Evolutionary conservation across 2,888 invertebrate genomes (phyloP).

Genomic region (Agriotes lineatus): DNA sequence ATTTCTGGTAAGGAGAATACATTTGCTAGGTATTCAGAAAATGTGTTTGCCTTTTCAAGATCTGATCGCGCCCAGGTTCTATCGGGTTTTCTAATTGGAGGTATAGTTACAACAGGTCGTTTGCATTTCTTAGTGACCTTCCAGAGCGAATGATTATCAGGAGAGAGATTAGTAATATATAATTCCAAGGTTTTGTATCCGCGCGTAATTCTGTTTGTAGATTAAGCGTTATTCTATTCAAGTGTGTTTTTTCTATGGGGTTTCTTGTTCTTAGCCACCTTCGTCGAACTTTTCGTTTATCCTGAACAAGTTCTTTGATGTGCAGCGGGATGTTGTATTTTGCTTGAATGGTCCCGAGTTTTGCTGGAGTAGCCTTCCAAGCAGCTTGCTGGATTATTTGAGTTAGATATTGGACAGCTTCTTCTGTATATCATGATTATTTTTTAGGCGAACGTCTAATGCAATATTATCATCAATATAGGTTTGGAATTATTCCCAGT

Average conservation of each 20-base stretch:
- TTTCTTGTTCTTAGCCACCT: not conserved
- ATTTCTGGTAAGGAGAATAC: no score
- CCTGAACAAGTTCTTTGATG: not conserved
- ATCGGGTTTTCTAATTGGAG: not conserved
- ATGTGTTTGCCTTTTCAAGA: not conserved
- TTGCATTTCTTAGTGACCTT: conserved; percentile 2
- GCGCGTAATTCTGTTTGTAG: not conserved
- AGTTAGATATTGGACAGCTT: no score
- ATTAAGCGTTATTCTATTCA: not conserved
- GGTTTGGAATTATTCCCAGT: no score
- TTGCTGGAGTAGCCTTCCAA: not conserved
- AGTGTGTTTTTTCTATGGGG: not conserved
- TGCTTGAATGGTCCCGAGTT: not conserved
- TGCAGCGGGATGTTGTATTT: not conserved
- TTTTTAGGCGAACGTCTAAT: no score
- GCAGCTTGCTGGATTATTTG: no score
- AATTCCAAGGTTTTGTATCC: not conserved
- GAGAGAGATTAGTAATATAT: not conserved
- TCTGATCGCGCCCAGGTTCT: not conserved
- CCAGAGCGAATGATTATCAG: conserved; percentile 2
- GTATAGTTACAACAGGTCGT: not conserved
- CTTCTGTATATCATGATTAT: no score
- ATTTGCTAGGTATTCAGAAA: not conserved
- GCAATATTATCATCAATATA: no score
- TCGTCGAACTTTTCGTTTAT: not conserved